Percentiles rank a stretch among this genome's conserved stretches.
Evolutionary conservation across 2,113 vertebrate species (phyloP).

Genomic region (Poeciliopsis turrubarensis): DNA sequence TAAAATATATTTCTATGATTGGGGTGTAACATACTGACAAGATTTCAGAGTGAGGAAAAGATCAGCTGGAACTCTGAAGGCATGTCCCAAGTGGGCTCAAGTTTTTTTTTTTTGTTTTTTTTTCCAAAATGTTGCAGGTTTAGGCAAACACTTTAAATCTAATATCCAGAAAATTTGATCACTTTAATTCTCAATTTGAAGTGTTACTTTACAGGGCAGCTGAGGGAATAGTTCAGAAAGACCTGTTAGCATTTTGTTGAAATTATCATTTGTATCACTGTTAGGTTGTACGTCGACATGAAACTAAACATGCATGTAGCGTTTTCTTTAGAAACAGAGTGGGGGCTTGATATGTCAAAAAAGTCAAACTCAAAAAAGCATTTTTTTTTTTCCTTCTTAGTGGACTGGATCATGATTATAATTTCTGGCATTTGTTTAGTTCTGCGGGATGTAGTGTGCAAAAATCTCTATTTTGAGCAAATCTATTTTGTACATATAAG

Average conservation of each 20-base stretch:
- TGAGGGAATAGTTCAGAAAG: not conserved
- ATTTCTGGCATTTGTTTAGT: not conserved
- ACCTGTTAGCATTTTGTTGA: not conserved
- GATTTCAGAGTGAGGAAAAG: not conserved
- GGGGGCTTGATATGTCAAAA: not conserved
- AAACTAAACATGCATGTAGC: not conserved
- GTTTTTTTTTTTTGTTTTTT: not conserved
- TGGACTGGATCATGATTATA: not conserved
- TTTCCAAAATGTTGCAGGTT: not conserved
- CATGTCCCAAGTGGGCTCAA: not conserved
- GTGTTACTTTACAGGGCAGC: not conserved
- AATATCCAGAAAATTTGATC: not conserved
- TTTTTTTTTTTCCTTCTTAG: not conserved
- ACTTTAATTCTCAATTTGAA: not conserved
- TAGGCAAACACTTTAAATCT: not conserved
- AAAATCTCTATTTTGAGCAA: not conserved
- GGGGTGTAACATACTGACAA: no score
- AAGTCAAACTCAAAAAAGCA: no score
- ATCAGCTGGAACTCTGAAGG: not conserved
- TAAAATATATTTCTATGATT: no score
- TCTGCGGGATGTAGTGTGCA: not conserved
- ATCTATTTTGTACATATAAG: conserved; percentile 12
- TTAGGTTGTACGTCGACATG: not conserved
- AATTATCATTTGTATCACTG: no score
- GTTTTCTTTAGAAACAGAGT: not conserved